A percentile compares a stretch with the other conserved stretches of the same genome.
Conservation (phyloP, 1,140 invertebrate species). For the Lanistes nyassanus region DNA sequence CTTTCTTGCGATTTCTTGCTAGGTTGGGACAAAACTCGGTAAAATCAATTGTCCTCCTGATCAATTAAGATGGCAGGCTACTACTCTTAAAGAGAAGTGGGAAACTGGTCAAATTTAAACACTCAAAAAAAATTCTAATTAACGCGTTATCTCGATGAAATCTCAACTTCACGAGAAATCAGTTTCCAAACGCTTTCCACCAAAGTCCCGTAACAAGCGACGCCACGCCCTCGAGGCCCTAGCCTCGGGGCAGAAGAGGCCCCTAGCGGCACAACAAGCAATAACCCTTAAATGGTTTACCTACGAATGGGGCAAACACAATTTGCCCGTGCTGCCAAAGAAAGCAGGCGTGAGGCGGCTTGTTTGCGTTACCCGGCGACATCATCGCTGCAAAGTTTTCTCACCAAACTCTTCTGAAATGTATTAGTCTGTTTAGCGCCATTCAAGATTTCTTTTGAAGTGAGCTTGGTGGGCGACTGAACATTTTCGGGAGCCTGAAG, state of each 20-base stretch:
- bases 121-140: not conserved
- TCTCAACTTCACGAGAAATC: not conserved
- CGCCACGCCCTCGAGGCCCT: not conserved
- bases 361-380: constrained; percentile 9
- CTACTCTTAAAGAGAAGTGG: too few relatives aligned
- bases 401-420: constrained; percentile 23
- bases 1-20: too few relatives aligned
- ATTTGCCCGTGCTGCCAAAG: constrained; percentile 8
- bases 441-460: constrained; percentile 24
- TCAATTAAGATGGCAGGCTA: too few relatives aligned
- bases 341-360: not conserved
- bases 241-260: not conserved
- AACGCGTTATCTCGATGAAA: too few relatives aligned
- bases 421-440: constrained; percentile 28
- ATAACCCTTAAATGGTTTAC: constrained; percentile 27
- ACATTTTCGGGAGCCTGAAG: too few relatives aligned
- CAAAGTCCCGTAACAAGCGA: not conserved
- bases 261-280: constrained; percentile 7
- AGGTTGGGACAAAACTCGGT: too few relatives aligned
- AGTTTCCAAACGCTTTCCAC: not conserved
- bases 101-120: not conserved
- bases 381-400: constrained; percentile 19
- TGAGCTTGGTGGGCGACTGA: constrained; percentile 6
- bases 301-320: constrained; percentile 24
- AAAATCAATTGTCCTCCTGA: too few relatives aligned